These are phyloP conservation scores for Sparidentex hasta DNA, from an alignment of 2,797 vertebrate species.

Conservation along the genomic window DNA sequence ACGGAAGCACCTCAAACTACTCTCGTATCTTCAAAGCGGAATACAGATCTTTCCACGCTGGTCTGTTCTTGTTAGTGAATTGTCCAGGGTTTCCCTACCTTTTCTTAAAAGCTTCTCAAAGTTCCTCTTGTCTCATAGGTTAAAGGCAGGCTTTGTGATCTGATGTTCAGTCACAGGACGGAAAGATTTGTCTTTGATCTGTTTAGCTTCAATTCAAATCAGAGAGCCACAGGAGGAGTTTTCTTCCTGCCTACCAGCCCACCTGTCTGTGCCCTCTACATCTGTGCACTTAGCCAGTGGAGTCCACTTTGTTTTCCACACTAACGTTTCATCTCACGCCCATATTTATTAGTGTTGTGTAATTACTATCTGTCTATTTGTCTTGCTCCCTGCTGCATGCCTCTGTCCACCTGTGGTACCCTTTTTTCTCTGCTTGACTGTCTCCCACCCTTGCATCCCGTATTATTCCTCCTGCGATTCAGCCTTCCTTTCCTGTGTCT, in stretches of 20 bases:
- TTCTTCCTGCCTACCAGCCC: conserved; percentile 31
- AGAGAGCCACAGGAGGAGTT: conserved; percentile 25
- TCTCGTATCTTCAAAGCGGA: conserved; percentile 10
- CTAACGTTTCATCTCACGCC: conserved; percentile 23
- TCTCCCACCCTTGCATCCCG: conserved; percentile 40
- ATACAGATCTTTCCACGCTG: background rate
- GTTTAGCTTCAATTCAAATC: conserved; percentile 47
- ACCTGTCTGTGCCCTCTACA: conserved; percentile 52
- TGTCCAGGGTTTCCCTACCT: conserved; percentile 16
- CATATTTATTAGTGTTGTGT: conserved; percentile 45
- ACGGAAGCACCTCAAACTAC: background rate
- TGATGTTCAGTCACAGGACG: conserved; percentile 25
- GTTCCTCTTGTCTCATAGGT: conserved; percentile 31
- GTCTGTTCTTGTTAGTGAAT: conserved; percentile 22
- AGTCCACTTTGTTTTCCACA: conserved; percentile 50
- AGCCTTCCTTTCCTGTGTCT: conserved; percentile 39
- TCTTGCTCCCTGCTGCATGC: conserved; percentile 7
- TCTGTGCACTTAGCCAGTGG: conserved; percentile 36
- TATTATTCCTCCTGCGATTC: conserved; percentile 41
- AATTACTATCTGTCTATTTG: conserved; percentile 42
- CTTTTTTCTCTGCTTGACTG: conserved; percentile 43
- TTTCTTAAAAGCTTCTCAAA: conserved; percentile 33
- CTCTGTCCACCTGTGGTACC: conserved; percentile 14
- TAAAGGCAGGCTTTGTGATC: conserved; percentile 32
- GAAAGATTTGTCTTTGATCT: conserved; percentile 43